These are phyloP conservation scores for Exaiptasia diaphana DNA, from an alignment of 64 coral and sea anemone species.

Conservation along the genomic window DNA sequence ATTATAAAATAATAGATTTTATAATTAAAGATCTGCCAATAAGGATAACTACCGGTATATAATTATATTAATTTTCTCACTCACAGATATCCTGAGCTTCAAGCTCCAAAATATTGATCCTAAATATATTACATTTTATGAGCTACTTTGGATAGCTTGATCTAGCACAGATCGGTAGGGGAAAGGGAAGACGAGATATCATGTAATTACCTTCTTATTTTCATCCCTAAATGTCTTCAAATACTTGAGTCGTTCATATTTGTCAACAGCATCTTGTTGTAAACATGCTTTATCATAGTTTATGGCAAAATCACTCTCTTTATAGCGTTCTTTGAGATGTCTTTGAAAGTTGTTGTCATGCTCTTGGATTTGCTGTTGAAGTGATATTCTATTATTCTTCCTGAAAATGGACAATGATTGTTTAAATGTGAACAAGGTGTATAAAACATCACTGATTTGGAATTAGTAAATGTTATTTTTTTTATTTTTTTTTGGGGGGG, in stretches of 20 bases:
- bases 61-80: too few relatives aligned
- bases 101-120: background rate
- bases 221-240: conserved; percentile 93
- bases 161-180: background rate
- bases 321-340: conserved; percentile 3
- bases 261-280: conserved; percentile 60
- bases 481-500: too few relatives aligned
- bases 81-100: too few relatives aligned
- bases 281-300: conserved; percentile 68
- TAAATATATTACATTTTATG: background rate
- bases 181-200: background rate
- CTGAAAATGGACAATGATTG: too few relatives aligned
- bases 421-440: too few relatives aligned
- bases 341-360: conserved; percentile 20
- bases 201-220: conserved; percentile 75
- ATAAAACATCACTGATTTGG: too few relatives aligned
- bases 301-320: conserved; percentile 87
- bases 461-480: too few relatives aligned
- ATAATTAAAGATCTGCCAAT: too few relatives aligned
- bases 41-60: too few relatives aligned
- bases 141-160: background rate
- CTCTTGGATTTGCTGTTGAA: conserved; percentile 81
- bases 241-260: conserved; percentile 67
- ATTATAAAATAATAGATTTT: too few relatives aligned
- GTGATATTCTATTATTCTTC: conserved; percentile 26